Percentiles rank a stretch among this genome's conserved stretches.
phyloP scores from a whole-genome alignment of 1,140 invertebrate species.

The Sitophilus oryzae region DNA sequence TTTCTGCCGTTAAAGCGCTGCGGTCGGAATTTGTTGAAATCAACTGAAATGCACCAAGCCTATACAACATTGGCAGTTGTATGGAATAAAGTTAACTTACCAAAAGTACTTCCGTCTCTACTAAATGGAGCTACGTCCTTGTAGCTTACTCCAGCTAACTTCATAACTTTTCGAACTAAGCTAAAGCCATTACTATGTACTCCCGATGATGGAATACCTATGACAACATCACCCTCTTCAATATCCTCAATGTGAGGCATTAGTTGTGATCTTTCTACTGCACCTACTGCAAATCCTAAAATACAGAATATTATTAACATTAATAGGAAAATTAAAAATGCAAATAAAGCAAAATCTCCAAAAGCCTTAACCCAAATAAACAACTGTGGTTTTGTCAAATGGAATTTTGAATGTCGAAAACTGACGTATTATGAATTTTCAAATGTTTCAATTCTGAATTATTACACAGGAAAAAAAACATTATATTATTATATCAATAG shows the following conservation, averaged over 20 bases:
- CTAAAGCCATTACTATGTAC: slow-evolving; percentile 97
- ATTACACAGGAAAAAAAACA: no score
- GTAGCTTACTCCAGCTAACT: slow-evolving; percentile 57
- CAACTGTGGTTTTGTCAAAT: no score
- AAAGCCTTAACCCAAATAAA: no score
- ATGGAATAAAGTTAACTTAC: slow-evolving; percentile 34
- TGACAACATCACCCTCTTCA: slow-evolving; percentile 70
- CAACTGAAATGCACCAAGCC: no score
- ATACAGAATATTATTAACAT: neutral
- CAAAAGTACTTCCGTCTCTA: slow-evolving; percentile 52
- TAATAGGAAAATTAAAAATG: neutral
- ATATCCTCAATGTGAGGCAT: slow-evolving; percentile 71
- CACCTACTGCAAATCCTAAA: slow-evolving; percentile 81
- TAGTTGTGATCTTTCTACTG: slow-evolving; percentile 69
- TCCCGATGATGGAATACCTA: slow-evolving; percentile 83
- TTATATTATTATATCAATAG: no score
- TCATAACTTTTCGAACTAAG: slow-evolving; percentile 80
- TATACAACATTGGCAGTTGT: neutral
- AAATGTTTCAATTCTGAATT: no score
- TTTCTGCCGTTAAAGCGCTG: no score
- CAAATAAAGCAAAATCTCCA: no score
- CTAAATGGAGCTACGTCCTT: slow-evolving; percentile 75
- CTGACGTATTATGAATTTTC: no score
- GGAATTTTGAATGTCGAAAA: no score
- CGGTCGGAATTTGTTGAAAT: no score